Percentiles rank a stretch among this genome's conserved stretches.
Conservation (phyloP, 2,797 vertebrate genomes). For the Lophius americanus region DNA sequence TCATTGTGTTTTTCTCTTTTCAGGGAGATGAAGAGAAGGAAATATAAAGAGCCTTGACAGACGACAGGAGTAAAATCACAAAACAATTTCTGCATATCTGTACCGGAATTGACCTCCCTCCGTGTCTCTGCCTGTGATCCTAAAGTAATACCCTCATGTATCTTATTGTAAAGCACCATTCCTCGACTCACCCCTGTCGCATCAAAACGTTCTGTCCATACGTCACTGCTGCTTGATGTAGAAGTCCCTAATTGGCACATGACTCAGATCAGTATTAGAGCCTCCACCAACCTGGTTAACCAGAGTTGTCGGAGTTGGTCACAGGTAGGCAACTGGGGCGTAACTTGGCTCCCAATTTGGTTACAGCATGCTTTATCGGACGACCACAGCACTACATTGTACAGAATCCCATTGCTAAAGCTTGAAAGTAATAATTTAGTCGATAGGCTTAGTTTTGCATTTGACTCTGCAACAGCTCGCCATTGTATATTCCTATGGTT, state of each 20-base stretch:
- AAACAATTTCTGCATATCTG: slow-evolving; percentile 39
- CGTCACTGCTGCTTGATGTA: slow-evolving; percentile 55
- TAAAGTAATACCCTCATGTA: slow-evolving; percentile 73
- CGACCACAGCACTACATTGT: slow-evolving; percentile 60
- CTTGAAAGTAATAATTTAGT: slow-evolving; percentile 59
- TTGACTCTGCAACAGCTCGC: slow-evolving; percentile 59
- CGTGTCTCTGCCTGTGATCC: slow-evolving; percentile 71
- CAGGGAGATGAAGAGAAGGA: slow-evolving; percentile 69
- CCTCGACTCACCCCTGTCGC: slow-evolving; percentile 66
- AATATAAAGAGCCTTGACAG: slow-evolving; percentile 47
- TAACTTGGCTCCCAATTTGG: slow-evolving; percentile 35
- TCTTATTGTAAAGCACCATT: slow-evolving; percentile 80
- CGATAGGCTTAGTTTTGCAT: slow-evolving; percentile 60
- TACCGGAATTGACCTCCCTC: slow-evolving; percentile 54
- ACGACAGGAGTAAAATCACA: slow-evolving; percentile 55
- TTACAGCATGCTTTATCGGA: slow-evolving; percentile 53
- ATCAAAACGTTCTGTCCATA: slow-evolving; percentile 60
- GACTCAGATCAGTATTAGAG: slow-evolving; percentile 40
- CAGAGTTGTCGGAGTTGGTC: slow-evolving; percentile 32
- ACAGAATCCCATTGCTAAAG: slow-evolving; percentile 59
- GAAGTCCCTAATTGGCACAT: slow-evolving; percentile 55
- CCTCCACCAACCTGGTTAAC: slow-evolving; percentile 16
- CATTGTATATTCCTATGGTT: slow-evolving; percentile 58
- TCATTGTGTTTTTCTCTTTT: slow-evolving; percentile 21
- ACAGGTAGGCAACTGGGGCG: slow-evolving; percentile 27